Evolutionary conservation across 2,797 vertebrate genomes (phyloP), one percentile per base, ranked within the genome.

Genomic region (Micromesistius poutassou): DNA sequence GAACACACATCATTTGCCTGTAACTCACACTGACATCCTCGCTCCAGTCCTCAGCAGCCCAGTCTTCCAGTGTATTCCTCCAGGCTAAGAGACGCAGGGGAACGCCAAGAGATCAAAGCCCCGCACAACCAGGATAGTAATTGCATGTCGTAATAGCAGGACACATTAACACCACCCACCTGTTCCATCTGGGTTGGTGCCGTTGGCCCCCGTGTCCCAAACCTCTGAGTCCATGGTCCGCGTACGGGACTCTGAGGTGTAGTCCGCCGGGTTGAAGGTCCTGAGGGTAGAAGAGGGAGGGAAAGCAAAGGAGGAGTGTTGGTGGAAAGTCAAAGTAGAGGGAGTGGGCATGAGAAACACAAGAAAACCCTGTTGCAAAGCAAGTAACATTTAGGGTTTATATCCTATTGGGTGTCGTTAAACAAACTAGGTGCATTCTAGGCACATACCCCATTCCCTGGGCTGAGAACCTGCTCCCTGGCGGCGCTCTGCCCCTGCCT

Each of bases 261-360:
- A 98, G 92, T 99, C 97, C 68, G 96, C 96, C 82, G 97, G 97
- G 87, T 98, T 98, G 91, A 98, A 99, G 79, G 95, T 98, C 89
- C 97, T 98, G 85, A 78, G 71, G 85, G 72, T n/a, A 28, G 66
- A 10, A 36, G 30, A 55, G 19, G 2, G 6, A 8, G 31, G 75
- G 66, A n/a, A 36, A 38, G 7, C 36, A 38, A 38, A 38, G 36
- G 5, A 38, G 2, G 40, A 46, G 19, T 14, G 2, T 35, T 40
- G 13, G n/a, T 22, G 5, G 35, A 2, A n/a, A 74, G 33, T 13
- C 50, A 42, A 46, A 12, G n/a, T 7, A 30, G 31, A 78, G 16
- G 50, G 30, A 30, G 12, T 38, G 7, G 7, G 36, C 36, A 46
- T 73, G 35, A 36, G 35, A 10, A 19, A 16, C 3, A 70, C 66